Percentiles rank a stretch among this genome's conserved stretches.
These are phyloP conservation scores for Salpingus planirostris DNA, from an alignment of 2,888 invertebrate species.

Conservation along the genomic window DNA sequence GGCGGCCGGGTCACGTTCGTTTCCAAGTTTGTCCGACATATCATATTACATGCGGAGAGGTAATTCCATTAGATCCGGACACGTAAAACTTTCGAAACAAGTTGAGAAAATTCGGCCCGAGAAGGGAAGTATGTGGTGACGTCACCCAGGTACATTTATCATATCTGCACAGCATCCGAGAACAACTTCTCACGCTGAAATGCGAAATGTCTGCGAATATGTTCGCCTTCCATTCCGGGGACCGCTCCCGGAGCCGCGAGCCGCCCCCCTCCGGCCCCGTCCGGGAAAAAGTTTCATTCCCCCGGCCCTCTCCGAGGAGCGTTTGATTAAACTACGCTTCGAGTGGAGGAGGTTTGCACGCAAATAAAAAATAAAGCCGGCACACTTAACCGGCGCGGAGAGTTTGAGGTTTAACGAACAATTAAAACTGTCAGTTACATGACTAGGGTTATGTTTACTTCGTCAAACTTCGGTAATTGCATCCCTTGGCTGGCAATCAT, in stretches of 20 bases:
- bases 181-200: slow-evolving; percentile 4
- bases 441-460: slow-evolving; percentile 8
- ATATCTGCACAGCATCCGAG: slow-evolving; percentile 7
- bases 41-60: slow-evolving; percentile 18
- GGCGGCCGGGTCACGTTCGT: slow-evolving; percentile 13
- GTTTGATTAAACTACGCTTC: too few relatives aligned
- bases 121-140: slow-evolving; percentile 12
- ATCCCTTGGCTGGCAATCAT: slow-evolving; percentile 19
- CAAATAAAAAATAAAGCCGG: too few relatives aligned
- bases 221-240: slow-evolving; percentile 1
- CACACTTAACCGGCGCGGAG: too few relatives aligned
- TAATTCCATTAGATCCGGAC: slow-evolving; percentile 23
- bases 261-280: too few relatives aligned
- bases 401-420: slow-evolving; percentile 6
- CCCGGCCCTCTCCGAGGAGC: too few relatives aligned
- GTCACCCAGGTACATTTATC: slow-evolving; percentile 13
- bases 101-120: slow-evolving; percentile 19
- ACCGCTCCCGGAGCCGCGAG: too few relatives aligned
- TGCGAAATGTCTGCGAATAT: slow-evolving; percentile 4
- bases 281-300: too few relatives aligned
- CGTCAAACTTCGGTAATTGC: slow-evolving; percentile 19
- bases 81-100: slow-evolving; percentile 23
- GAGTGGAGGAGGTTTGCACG: too few relatives aligned
- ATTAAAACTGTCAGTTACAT: slow-evolving; percentile 12
- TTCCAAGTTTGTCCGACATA: slow-evolving; percentile 19